Base-by-base conservation (phyloP, 2,888 invertebrate genomes). In the Acanthosepion esculentum region DNA sequence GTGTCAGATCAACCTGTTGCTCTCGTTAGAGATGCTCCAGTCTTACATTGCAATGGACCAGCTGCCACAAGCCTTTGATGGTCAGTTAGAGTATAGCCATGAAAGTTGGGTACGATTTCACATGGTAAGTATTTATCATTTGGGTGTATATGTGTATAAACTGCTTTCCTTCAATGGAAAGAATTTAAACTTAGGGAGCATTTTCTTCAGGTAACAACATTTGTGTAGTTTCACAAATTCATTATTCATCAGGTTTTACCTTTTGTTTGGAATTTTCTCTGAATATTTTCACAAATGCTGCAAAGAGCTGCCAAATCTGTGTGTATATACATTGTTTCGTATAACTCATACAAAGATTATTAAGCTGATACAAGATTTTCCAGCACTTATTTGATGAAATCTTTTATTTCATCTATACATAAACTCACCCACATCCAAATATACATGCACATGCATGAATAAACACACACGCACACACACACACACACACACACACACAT, bases 31-130 rank as follows among this genome's bases (percentile, higher is more conserved):
- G 64, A 95, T 96, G 91, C 95, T 97, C 33, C 96, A 96, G 91
- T 96, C 96, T 92, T 97, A 96, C 95, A 96, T 97, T 92, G 96
- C 96, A 55, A 95, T 95, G 96, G 98, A 98, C 94, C 98, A 98
- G 96, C 97, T 98, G 53, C 98, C 98, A 8, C 97, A 97, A 7
- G 97, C 98, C 96, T 98, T 98, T 96, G 98, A 98, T 95, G 98
- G 98, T 96, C 97, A 98, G 96, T 98, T 98, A 96, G 98, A 98
- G 96, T 98, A 98, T 98, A 98, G 98, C 97, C 98, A 98, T 96
- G 97, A 98, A 96, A 98, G 98, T 97, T 98, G 98, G 98, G 98
- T 98, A 95, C 98, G 98, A 96, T 98, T 98, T 97, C 98, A 98
- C 97, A 98, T 98, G 98, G 98, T 98, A 97, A 96, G 96, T 95